Percentiles rank a stretch among this genome's conserved stretches.
phyloP scores from a whole-genome alignment of 1,140 invertebrate species.

The Lutraria rhynchaena region DNA sequence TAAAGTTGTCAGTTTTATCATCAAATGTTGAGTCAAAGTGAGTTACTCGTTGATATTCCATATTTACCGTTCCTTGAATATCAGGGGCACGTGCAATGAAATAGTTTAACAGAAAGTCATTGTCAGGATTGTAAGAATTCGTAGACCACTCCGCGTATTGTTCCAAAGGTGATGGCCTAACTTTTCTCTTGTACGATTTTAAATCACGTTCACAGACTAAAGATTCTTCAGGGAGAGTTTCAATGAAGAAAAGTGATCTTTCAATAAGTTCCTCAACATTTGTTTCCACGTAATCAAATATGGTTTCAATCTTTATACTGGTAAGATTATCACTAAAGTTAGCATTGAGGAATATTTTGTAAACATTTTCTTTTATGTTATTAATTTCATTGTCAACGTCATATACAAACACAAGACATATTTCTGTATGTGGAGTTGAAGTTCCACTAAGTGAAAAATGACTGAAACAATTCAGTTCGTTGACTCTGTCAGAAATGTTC shows the following conservation, averaged over 20 bases:
- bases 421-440: too few relatives aligned
- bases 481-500: conserved; percentile 33
- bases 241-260: conserved; percentile 49
- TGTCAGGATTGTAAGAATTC: conserved; percentile 10
- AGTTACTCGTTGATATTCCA: conserved; percentile 20
- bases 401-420: conserved; percentile 45
- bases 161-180: neutral
- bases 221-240: conserved; percentile 43
- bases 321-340: conserved; percentile 11
- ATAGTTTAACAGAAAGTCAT: neutral
- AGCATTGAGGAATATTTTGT: conserved; percentile 38
- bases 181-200: neutral
- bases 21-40: neutral
- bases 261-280: conserved; percentile 52
- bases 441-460: neutral
- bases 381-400: conserved; percentile 56
- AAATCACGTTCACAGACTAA: neutral
- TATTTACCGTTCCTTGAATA: too few relatives aligned
- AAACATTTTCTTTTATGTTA: conserved; percentile 43
- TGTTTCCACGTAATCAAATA: conserved; percentile 58
- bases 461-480: neutral
- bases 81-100: neutral
- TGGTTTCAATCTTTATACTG: conserved; percentile 46
- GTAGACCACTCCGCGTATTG: conserved; percentile 26
- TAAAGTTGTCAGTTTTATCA: conserved; percentile 17